Evolutionary conservation across 2,797 vertebrate species (phyloP).

Genomic region (Gastrophryne carolinensis): DNA sequence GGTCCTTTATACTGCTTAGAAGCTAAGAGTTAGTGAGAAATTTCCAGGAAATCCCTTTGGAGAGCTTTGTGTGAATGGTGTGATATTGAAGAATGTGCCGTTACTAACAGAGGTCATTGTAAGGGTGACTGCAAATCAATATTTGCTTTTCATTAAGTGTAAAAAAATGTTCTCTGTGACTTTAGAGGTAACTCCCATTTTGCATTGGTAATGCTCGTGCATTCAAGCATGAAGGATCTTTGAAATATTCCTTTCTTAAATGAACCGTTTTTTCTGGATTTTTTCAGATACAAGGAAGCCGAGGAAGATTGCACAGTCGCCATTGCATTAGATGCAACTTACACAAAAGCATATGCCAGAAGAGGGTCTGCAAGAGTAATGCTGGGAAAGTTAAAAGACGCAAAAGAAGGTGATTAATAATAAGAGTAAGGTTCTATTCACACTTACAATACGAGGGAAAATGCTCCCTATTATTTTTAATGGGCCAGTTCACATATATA

Average conservation of each 20-base stretch:
- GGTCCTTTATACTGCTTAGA: neutral
- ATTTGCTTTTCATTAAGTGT: neutral
- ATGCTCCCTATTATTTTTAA: too few relatives aligned
- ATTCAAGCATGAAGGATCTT: neutral
- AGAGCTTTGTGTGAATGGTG: slow-evolving; percentile 15
- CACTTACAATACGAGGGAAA: too few relatives aligned
- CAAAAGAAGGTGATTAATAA: slow-evolving; percentile 77
- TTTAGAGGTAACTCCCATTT: neutral
- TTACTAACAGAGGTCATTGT: slow-evolving; percentile 6
- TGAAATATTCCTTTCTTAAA: neutral
- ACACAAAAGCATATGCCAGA: slow-evolving; percentile 92
- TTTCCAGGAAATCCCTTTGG: slow-evolving; percentile 3
- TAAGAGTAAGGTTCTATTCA: too few relatives aligned
- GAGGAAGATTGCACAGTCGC: slow-evolving; percentile 89
- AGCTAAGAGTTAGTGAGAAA: neutral
- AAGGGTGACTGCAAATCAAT: slow-evolving; percentile 35
- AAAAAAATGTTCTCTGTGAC: neutral
- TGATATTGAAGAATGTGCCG: slow-evolving; percentile 22
- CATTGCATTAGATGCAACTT: slow-evolving; percentile 80
- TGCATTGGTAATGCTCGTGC: neutral
- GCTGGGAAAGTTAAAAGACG: slow-evolving; percentile 80
- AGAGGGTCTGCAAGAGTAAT: slow-evolving; percentile 85
- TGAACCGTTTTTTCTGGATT: neutral
- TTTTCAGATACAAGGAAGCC: slow-evolving; percentile 82
- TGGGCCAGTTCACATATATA: too few relatives aligned